Evolutionary conservation across 2,888 invertebrate genomes (phyloP).

Genomic region (Dynastes hyllus): DNA sequence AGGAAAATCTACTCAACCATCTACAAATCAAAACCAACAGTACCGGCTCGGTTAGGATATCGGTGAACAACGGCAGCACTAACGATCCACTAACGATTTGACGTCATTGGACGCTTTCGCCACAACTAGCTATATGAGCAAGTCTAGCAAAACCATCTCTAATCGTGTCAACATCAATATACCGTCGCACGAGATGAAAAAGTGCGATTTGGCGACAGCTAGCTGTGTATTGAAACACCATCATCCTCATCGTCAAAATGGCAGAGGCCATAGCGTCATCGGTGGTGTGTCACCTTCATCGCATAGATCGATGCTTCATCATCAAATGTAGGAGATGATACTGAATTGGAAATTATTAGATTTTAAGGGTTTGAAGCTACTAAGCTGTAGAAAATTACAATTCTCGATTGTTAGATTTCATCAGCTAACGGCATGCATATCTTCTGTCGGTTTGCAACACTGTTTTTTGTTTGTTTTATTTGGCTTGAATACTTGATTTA

Average conservation of each 20-base stretch:
- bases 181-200: constrained; percentile 62
- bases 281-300: constrained; percentile 54
- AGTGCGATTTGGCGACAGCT: constrained; percentile 62
- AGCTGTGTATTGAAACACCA: constrained; percentile 74
- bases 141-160: constrained; percentile 55
- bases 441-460: constrained; percentile 19
- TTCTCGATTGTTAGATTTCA: neutral
- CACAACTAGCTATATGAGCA: constrained; percentile 42
- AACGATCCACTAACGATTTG: constrained; percentile 66
- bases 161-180: constrained; percentile 68
- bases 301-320: constrained; percentile 65
- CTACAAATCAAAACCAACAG: constrained; percentile 66
- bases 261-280: constrained; percentile 59
- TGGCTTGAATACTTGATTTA: neutral
- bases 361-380: too few relatives aligned
- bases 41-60: constrained; percentile 69
- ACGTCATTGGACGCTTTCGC: constrained; percentile 59
- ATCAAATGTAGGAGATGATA: constrained; percentile 70
- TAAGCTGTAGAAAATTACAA: neutral
- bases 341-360: neutral
- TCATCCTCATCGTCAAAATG: neutral
- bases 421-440: constrained; percentile 43
- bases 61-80: constrained; percentile 63
- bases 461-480: neutral
- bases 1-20: constrained; percentile 67